Conservation (phyloP, 2,888 invertebrate genomes). For the Lycophotia porphyrea region DNA sequence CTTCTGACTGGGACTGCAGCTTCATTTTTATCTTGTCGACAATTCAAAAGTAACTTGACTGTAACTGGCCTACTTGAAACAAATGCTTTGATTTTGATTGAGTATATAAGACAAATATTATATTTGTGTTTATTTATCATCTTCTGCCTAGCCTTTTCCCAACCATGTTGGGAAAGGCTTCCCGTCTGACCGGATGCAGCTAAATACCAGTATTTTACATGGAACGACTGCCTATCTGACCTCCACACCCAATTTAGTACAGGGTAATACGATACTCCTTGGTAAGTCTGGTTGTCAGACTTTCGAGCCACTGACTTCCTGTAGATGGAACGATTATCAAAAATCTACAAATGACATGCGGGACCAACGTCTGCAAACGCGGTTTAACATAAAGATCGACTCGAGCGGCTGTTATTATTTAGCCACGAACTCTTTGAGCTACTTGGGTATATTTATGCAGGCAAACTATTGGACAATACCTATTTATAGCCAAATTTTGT, state of each 20-base stretch:
- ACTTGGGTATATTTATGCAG: neutral
- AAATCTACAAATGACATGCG: neutral
- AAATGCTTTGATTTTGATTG: too few species aligned
- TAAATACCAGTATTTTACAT: neutral
- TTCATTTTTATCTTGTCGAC: too few species aligned
- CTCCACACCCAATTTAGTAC: neutral
- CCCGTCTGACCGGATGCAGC: neutral
- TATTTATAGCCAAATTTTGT: neutral
- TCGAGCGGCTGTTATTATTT: neutral
- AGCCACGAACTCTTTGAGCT: neutral
- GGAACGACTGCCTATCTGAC: neutral
- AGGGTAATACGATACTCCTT: neutral
- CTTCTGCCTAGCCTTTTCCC: neutral
- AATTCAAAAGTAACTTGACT: too few species aligned
- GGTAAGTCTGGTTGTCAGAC: neutral
- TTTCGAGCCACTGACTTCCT: too few species aligned
- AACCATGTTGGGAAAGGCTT: neutral
- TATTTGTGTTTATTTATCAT: neutral
- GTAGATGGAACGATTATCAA: too few species aligned
- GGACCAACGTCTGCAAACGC: neutral
- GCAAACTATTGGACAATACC: neutral
- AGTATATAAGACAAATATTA: neutral
- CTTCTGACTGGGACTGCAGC: too few species aligned
- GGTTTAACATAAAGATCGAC: neutral
- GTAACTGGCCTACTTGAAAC: too few species aligned